These are phyloP conservation scores for Sebastes reedi DNA, from an alignment of 2,797 vertebrate genomes.

Conservation along the genomic window DNA sequence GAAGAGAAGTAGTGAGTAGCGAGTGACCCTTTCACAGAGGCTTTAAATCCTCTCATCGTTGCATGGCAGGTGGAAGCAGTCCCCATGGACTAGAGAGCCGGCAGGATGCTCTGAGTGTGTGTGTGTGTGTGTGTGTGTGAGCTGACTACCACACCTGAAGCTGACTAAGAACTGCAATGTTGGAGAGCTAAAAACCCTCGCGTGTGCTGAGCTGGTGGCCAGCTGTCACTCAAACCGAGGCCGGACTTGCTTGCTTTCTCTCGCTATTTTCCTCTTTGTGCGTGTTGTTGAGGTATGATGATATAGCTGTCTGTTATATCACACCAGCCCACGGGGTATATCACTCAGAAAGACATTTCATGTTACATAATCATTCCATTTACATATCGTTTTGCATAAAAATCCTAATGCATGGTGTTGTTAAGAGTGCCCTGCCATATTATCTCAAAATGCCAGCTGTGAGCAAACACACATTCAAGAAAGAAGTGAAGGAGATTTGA, in stretches of 20 bases:
- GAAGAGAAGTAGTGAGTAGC: not conserved
- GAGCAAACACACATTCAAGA: slow-evolving; percentile 8
- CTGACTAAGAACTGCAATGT: slow-evolving; percentile 36
- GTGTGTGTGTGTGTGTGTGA: slow-evolving; percentile 16
- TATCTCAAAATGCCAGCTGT: slow-evolving; percentile 38
- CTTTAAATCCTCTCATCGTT: slow-evolving; percentile 37
- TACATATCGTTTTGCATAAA: slow-evolving; percentile 56
- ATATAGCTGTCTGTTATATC: slow-evolving; percentile 63
- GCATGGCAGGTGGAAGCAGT: slow-evolving; percentile 17
- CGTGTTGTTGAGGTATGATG: slow-evolving; percentile 50
- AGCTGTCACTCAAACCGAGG: slow-evolving; percentile 56
- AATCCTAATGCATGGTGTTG: slow-evolving; percentile 26
- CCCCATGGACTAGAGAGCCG: not conserved
- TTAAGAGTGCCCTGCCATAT: slow-evolving; percentile 27
- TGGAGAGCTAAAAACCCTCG: slow-evolving; percentile 29
- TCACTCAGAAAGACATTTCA: slow-evolving; percentile 56
- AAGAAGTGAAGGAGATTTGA: slow-evolving; percentile 24
- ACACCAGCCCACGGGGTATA: slow-evolving; percentile 63
- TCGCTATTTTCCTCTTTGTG: slow-evolving; percentile 26
- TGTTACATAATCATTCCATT: slow-evolving; percentile 66
- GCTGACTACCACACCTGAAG: slow-evolving; percentile 47
- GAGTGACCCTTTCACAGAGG: slow-evolving; percentile 35
- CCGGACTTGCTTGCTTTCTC: not conserved
- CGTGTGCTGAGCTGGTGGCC: slow-evolving; percentile 36
- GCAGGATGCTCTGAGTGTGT: slow-evolving; percentile 1